Conservation (phyloP, 2,888 invertebrate species). For the Salpingus planirostris region DNA sequence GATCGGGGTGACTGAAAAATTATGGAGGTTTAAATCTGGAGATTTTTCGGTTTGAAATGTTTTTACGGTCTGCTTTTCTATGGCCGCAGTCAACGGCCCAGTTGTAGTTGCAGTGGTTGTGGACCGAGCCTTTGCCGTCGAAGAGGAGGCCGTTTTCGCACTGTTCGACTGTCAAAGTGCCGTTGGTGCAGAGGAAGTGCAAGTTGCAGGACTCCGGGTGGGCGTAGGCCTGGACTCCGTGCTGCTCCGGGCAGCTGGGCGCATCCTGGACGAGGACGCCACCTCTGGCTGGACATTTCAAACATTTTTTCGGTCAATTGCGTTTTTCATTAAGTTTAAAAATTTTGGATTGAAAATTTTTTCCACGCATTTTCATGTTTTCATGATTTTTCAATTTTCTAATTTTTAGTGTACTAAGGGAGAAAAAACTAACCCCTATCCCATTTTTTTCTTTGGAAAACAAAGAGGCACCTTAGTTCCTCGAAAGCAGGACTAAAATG, state of each 20-base stretch:
- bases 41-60: too few relatives aligned
- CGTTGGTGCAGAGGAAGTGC: constrained; percentile 87
- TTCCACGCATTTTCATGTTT: too few relatives aligned
- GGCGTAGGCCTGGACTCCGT: constrained; percentile 75
- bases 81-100: constrained; percentile 85
- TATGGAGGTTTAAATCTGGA: too few relatives aligned
- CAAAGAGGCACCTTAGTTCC: too few relatives aligned
- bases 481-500: too few relatives aligned
- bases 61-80: constrained; percentile 71
- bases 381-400: too few relatives aligned
- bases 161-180: constrained; percentile 78
- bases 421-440: too few relatives aligned
- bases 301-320: neutral
- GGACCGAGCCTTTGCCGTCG: constrained; percentile 80
- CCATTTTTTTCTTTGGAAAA: too few relatives aligned
- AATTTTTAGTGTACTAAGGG: too few relatives aligned
- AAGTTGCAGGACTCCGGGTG: constrained; percentile 82
- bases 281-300: constrained; percentile 50
- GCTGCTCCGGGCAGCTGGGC: constrained; percentile 71
- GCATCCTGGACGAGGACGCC: constrained; percentile 53
- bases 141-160: constrained; percentile 89
- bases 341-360: too few relatives aligned
- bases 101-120: constrained; percentile 90
- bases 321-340: neutral
- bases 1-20: constrained; percentile 60